Evolutionary conservation across 2,888 invertebrate genomes (phyloP).

Genomic region (Drosophila austrosaltans): DNA sequence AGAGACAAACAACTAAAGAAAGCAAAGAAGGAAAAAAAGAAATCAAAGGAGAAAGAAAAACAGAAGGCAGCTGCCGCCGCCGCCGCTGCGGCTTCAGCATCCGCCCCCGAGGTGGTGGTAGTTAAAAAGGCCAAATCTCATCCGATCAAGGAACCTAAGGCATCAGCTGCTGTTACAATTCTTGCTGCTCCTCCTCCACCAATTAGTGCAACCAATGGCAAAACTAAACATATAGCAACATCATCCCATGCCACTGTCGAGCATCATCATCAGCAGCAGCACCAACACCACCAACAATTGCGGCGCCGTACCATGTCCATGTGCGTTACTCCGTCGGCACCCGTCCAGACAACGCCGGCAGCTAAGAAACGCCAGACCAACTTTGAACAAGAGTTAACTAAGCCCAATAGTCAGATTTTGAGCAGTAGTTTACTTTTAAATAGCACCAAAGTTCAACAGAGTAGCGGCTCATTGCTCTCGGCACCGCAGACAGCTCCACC

Average conservation of each 20-base stretch:
- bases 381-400: slow-evolving; percentile 82
- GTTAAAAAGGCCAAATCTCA: slow-evolving; percentile 45
- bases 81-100: not conserved
- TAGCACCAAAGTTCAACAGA: slow-evolving; percentile 48
- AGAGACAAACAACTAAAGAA: slow-evolving; percentile 61
- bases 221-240: slow-evolving; percentile 55
- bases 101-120: slow-evolving; percentile 4
- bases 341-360: slow-evolving; percentile 44
- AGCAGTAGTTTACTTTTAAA: slow-evolving; percentile 69
- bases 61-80: slow-evolving; percentile 29
- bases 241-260: slow-evolving; percentile 19
- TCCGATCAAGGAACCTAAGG: slow-evolving; percentile 32
- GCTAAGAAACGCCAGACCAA: slow-evolving; percentile 83
- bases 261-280: slow-evolving; percentile 37
- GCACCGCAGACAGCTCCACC: slow-evolving; percentile 21
- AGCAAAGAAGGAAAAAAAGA: slow-evolving; percentile 67
- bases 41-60: slow-evolving; percentile 67
- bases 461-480: not conserved
- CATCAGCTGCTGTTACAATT: slow-evolving; percentile 31
- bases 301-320: slow-evolving; percentile 73
- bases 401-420: slow-evolving; percentile 68
- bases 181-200: not conserved
- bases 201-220: slow-evolving; percentile 52
- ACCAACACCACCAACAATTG: slow-evolving; percentile 45
- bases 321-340: slow-evolving; percentile 51